Evolutionary conservation across 1,140 invertebrate species (phyloP), one percentile per base, ranked within the genome.

Genomic region (Luehdorfia chinensis): DNA sequence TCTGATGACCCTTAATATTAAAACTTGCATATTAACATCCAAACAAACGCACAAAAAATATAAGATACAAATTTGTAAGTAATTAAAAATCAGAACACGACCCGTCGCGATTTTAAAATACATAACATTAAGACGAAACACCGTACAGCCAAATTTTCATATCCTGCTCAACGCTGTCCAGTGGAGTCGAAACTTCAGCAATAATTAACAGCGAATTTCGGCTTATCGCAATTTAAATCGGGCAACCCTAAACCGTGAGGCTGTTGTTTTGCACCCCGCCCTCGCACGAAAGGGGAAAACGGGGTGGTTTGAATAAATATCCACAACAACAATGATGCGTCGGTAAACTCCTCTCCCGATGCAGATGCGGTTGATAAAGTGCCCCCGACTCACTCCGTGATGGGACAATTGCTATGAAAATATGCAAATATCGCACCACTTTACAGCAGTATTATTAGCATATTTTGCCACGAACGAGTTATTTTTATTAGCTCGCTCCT

Each of bases 301-400:
- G 36, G 30, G 50, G 44, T 12, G 21, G 37, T 27, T 47, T 21
- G 33, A 33, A n/a, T n/a, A n/a, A 47, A 55, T 55, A 50, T 55
- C 34, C 53, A 55, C 36, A 41, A 55, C 47, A 55, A 50, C 33
- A 39, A 46, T 46, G 43, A n/a, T n/a, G n/a, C n/a, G n/a, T n/a
- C 28, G 47, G 37, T 41, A 27, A 27, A 36, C 47, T 39, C 39
- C 41, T 28, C n/a, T n/a, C n/a, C n/a, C n/a, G n/a, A 28, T 43
- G 43, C 47, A 33, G 43, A 39, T 55, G 30, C 9, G 12, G n/a
- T 31, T 31, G 9, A 31, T 31, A 11, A 31, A 11, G 14, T 14
- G 13, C 14, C 23, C 27, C 39, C 14, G 8, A 13, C n/a, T 4
- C 31, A 13, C 25, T 13, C 15, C 15, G 8, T n/a, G 8, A 5